Percentiles rank a stretch among this genome's conserved stretches.
These are phyloP conservation scores for Tympanoctomys barrerae DNA, from an alignment of 2,797 vertebrate species.

Conservation along the genomic window DNA sequence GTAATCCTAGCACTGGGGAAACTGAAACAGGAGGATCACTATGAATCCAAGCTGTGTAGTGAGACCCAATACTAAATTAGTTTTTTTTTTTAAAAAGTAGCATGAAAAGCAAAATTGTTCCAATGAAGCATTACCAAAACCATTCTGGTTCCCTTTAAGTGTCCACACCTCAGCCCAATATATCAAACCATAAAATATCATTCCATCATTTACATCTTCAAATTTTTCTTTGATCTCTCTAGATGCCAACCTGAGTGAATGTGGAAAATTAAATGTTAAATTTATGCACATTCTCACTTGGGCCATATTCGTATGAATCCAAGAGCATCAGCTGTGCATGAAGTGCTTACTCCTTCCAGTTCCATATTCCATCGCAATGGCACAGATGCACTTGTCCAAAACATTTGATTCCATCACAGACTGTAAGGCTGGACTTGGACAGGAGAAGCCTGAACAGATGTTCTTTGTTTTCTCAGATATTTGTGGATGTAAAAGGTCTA, in stretches of 20 bases:
- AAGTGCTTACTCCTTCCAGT: not conserved
- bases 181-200: not conserved
- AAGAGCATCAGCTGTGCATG: not conserved
- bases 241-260: conserved; percentile 24
- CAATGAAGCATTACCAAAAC: not conserved
- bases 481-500: not conserved
- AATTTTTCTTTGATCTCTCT: not conserved
- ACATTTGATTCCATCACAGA: not conserved
- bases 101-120: not conserved
- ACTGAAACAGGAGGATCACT: too few relatives aligned
- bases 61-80: too few relatives aligned
- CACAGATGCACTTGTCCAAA: not conserved
- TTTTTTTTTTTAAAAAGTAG: too few relatives aligned
- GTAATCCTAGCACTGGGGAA: too few relatives aligned
- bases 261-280: not conserved
- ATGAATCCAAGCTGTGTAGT: too few relatives aligned
- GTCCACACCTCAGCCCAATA: not conserved
- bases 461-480: conserved; percentile 45
- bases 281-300: not conserved
- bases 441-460: conserved; percentile 11
- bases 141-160: not conserved
- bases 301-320: not conserved
- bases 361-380: not conserved
- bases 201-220: not conserved
- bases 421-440: not conserved